Conservation (phyloP, 1,140 invertebrate genomes). For the Cotesia chilonis region DNA sequence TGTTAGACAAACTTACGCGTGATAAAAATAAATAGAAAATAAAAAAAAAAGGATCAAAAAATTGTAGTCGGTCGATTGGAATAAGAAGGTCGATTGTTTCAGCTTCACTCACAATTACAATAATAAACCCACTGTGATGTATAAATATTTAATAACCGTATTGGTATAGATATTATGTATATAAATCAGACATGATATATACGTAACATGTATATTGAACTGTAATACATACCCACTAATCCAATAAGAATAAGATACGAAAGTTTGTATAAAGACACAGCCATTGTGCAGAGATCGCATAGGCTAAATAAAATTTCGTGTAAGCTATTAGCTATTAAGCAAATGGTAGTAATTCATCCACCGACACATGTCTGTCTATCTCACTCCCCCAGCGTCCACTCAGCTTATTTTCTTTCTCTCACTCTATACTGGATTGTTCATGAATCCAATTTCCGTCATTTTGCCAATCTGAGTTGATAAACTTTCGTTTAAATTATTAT, state of each 20-base stretch:
- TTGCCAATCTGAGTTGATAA: constrained; percentile 38
- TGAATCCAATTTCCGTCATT: constrained; percentile 45
- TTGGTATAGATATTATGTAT: too few species aligned
- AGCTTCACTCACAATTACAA: neutral
- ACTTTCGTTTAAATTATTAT: constrained; percentile 21
- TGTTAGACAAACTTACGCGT: too few species aligned
- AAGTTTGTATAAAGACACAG: constrained; percentile 55
- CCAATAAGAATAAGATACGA: constrained; percentile 53
- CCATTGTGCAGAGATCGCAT: constrained; percentile 58
- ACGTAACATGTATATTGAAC: neutral
- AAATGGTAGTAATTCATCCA: constrained; percentile 60
- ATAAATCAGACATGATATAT: too few species aligned
- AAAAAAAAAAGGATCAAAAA: constrained; percentile 15
- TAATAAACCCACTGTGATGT: constrained; percentile 1
- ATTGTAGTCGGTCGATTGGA: neutral
- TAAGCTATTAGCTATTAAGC: constrained; percentile 58
- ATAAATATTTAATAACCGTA: neutral
- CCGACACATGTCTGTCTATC: constrained; percentile 52
- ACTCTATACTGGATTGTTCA: constrained; percentile 34
- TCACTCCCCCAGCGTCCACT: constrained; percentile 23
- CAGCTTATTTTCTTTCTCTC: constrained; percentile 38
- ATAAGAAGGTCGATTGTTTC: constrained; percentile 12
- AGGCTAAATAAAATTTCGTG: constrained; percentile 56
- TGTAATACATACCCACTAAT: constrained; percentile 53
- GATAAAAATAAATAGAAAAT: constrained; percentile 20